Evolutionary conservation across 2,797 vertebrate species (phyloP).

Genomic region (Hoplostethus mediterraneus): DNA sequence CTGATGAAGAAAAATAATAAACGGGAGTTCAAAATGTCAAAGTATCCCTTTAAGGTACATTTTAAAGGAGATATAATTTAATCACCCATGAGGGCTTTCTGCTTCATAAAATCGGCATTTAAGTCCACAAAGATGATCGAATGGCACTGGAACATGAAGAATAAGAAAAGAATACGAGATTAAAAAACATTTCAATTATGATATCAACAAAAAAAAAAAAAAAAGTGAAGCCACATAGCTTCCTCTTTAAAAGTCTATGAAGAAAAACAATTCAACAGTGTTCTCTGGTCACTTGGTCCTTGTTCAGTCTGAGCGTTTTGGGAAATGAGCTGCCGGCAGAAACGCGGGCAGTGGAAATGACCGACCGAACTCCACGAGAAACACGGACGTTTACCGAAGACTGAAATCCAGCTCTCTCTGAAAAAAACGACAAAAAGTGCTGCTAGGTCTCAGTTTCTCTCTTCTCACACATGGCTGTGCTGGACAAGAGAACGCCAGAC

Average conservation of each 20-base stretch:
- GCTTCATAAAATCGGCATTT: slow-evolving; percentile 73
- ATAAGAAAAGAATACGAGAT: slow-evolving; percentile 52
- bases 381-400: slow-evolving; percentile 54
- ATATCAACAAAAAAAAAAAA: slow-evolving; percentile 59
- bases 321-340: slow-evolving; percentile 67
- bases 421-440: slow-evolving; percentile 70
- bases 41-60: slow-evolving; percentile 57
- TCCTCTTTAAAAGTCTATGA: slow-evolving; percentile 44
- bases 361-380: slow-evolving; percentile 48
- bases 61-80: slow-evolving; percentile 53
- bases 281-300: slow-evolving; percentile 76
- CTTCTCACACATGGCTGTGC: slow-evolving; percentile 39
- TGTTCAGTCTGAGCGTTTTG: slow-evolving; percentile 61
- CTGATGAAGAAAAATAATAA: slow-evolving; percentile 19
- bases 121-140: slow-evolving; percentile 65
- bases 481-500: slow-evolving; percentile 46
- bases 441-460: slow-evolving; percentile 64
- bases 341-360: slow-evolving; percentile 62
- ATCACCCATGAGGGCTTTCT: slow-evolving; percentile 46
- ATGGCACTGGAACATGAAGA: slow-evolving; percentile 74
- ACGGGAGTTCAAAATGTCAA: slow-evolving; percentile 59
- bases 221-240: slow-evolving; percentile 50
- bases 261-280: slow-evolving; percentile 62
- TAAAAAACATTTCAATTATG: slow-evolving; percentile 56
- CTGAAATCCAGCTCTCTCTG: slow-evolving; percentile 45